A percentile compares a stretch with the other conserved stretches of the same genome.
Evolutionary conservation across 1,140 invertebrate species (phyloP).

Genomic region (Leptopilina clavipes): DNA sequence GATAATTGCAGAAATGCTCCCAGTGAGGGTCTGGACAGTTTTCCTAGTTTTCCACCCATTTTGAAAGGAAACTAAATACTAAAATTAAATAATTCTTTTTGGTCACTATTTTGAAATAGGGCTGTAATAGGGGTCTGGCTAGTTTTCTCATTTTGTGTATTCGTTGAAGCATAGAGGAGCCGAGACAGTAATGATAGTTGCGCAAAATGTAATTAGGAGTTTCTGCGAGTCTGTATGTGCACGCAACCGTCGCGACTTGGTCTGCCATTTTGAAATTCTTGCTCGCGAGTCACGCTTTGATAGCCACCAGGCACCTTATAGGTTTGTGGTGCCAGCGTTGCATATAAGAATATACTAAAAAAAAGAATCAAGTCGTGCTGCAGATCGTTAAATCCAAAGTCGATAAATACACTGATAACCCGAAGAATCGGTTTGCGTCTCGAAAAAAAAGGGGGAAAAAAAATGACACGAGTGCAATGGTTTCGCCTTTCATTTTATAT

Average conservation of each 20-base stretch:
- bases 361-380: constrained; percentile 18
- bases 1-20: no score
- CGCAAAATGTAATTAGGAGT: constrained; percentile 34
- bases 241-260: constrained; percentile 30
- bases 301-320: constrained; percentile 27
- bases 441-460: neutral
- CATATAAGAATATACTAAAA: neutral
- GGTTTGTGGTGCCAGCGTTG: neutral
- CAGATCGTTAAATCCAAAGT: constrained; percentile 28
- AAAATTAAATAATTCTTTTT: no score
- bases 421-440: constrained; percentile 13
- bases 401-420: constrained; percentile 34
- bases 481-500: constrained; percentile 27
- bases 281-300: constrained; percentile 29
- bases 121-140: no score
- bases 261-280: constrained; percentile 29
- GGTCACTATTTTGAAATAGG: no score
- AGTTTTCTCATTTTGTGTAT: neutral
- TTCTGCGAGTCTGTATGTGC: constrained; percentile 26
- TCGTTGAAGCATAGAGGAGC: neutral
- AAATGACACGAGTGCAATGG: neutral
- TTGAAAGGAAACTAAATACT: no score
- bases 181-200: constrained; percentile 26
- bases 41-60: no score
- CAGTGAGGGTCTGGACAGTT: no score